A percentile compares a stretch with the other conserved stretches of the same genome.
Conservation (phyloP, 2,888 invertebrate genomes). For the Drosophila rellima region DNA sequence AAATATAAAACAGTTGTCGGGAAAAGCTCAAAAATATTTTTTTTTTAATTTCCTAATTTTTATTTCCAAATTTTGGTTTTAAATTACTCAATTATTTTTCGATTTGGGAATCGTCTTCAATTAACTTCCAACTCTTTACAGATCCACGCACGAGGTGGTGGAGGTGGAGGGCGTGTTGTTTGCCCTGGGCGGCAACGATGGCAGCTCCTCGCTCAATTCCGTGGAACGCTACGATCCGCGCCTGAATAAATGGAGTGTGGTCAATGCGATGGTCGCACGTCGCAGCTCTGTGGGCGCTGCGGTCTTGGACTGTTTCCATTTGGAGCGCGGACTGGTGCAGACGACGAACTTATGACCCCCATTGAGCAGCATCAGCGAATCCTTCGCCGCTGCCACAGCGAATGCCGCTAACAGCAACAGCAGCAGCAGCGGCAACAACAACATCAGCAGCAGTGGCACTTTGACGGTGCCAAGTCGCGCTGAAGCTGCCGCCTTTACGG, state of each 20-base stretch:
- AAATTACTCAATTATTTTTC: too few species aligned
- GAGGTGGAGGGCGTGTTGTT: slow-evolving; percentile 88
- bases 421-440: slow-evolving; percentile 28
- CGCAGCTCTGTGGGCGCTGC: slow-evolving; percentile 90
- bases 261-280: slow-evolving; percentile 89
- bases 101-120: too few species aligned
- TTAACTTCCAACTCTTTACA: slow-evolving; percentile 79
- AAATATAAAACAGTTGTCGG: too few species aligned
- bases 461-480: slow-evolving; percentile 79
- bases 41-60: too few species aligned
- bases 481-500: slow-evolving; percentile 73
- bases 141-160: slow-evolving; percentile 90
- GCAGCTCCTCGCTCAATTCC: slow-evolving; percentile 89
- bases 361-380: slow-evolving; percentile 82
- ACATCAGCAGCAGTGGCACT: slow-evolving; percentile 47
- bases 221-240: slow-evolving; percentile 89
- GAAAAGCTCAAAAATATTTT: too few species aligned
- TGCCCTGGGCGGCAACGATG: slow-evolving; percentile 90
- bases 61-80: too few species aligned
- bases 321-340: slow-evolving; percentile 86
- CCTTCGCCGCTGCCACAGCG: slow-evolving; percentile 81
- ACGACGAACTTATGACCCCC: slow-evolving; percentile 86
- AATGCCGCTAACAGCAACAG: slow-evolving; percentile 47
- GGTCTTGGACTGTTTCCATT: slow-evolving; percentile 88
- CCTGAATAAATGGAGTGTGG: slow-evolving; percentile 89